Percentiles rank a stretch among this genome's conserved stretches.
Conservation (phyloP, 2,797 vertebrate genomes). For the Eremophila alpestris region DNA sequence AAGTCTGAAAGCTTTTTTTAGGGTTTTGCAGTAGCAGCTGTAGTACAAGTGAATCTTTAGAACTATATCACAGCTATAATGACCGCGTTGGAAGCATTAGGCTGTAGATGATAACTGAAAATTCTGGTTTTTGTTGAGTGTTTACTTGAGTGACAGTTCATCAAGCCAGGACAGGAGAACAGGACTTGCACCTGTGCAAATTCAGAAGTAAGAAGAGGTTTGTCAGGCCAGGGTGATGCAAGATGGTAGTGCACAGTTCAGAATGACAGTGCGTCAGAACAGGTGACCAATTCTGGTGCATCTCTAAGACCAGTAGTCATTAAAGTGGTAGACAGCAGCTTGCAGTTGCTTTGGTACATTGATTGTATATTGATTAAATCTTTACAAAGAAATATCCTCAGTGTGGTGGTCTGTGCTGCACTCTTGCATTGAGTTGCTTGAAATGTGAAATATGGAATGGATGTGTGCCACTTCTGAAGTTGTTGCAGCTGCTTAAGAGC, state of each 20-base stretch:
- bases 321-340: background rate
- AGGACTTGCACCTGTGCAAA: background rate
- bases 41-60: background rate
- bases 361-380: background rate
- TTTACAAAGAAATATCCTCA: background rate
- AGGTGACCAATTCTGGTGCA: background rate
- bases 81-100: background rate
- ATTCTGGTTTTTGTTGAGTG: background rate
- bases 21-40: background rate
- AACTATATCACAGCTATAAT: background rate
- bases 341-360: background rate
- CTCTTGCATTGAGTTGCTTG: background rate
- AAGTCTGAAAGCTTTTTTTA: background rate
- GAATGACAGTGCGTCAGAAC: background rate
- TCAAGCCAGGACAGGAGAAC: background rate
- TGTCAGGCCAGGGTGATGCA: background rate
- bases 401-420: background rate
- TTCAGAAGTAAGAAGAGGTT: background rate
- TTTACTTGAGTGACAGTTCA: background rate
- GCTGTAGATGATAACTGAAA: background rate
- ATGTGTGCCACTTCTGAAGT: background rate
- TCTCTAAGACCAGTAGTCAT: background rate
- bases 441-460: background rate
- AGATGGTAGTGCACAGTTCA: background rate
- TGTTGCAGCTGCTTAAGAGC: background rate